Evolutionary conservation across 2,888 invertebrate species (phyloP).

Genomic region (Philaethria dido): DNA sequence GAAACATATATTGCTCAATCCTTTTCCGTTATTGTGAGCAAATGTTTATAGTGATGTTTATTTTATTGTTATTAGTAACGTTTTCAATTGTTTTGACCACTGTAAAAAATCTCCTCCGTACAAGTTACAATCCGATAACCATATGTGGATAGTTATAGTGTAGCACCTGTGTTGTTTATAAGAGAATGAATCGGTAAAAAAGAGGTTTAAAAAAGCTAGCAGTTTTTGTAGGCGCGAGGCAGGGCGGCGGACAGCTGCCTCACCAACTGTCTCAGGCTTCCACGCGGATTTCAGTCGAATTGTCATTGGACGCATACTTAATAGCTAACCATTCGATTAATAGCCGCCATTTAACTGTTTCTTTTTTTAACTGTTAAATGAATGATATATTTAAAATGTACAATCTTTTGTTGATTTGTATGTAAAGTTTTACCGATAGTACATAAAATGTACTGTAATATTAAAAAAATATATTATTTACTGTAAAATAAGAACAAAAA

Average conservation of each 20-base stretch:
- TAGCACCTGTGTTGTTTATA: conserved; percentile 83
- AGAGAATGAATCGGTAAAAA: conserved; percentile 80
- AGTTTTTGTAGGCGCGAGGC: conserved; percentile 81
- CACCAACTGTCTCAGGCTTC: conserved; percentile 77
- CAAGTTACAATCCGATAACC: conserved; percentile 72
- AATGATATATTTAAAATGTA: neutral
- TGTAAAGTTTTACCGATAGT: no score
- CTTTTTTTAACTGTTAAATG: neutral
- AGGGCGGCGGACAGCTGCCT: conserved; percentile 78
- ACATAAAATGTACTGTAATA: no score
- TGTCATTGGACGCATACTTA: conserved; percentile 67
- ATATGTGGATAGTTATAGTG: conserved; percentile 79
- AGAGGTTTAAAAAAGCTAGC: conserved; percentile 76
- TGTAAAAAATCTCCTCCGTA: conserved; percentile 67
- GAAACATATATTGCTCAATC: neutral
- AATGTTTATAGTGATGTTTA: conserved; percentile 11
- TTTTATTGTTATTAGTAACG: conserved; percentile 23
- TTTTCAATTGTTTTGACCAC: conserved; percentile 59
- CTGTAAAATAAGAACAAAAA: no score
- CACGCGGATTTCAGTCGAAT: conserved; percentile 72
- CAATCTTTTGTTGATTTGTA: neutral
- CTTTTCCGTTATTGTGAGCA: neutral
- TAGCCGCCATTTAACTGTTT: conserved; percentile 50
- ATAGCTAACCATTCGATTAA: conserved; percentile 62
- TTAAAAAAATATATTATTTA: no score